Conservation (phyloP, 1,140 invertebrate genomes). For the Lordiphosa clarofinis region DNA sequence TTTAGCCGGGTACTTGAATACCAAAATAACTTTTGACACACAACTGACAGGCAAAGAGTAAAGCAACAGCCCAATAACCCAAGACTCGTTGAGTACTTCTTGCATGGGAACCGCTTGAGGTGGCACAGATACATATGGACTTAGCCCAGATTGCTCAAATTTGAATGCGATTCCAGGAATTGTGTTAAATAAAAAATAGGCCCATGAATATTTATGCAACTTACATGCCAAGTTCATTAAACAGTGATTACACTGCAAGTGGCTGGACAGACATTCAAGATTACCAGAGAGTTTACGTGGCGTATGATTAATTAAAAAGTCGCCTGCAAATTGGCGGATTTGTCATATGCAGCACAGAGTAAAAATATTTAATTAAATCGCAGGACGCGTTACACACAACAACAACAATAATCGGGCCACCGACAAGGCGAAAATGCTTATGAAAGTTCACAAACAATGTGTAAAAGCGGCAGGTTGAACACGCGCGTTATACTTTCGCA, state of each 20-base stretch:
- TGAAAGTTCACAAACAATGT: constrained; percentile 60
- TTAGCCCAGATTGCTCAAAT: constrained; percentile 33
- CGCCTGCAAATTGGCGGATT: constrained; percentile 32
- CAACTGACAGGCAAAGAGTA: too few species aligned
- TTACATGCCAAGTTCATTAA: constrained; percentile 56
- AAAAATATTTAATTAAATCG: constrained; percentile 51
- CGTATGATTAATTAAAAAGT: constrained; percentile 44
- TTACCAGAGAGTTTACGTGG: constrained; percentile 22
- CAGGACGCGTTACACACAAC: constrained; percentile 39
- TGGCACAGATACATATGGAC: too few species aligned
- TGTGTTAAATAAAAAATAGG: constrained; percentile 12
- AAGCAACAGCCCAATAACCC: too few species aligned
- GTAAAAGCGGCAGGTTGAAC: constrained; percentile 48
- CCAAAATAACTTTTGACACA: too few species aligned
- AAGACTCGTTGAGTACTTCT: too few species aligned
- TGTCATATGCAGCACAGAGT: constrained; percentile 29
- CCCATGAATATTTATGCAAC: constrained; percentile 53
- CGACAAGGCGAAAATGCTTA: constrained; percentile 39
- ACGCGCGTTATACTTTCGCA: constrained; percentile 48
- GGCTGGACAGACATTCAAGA: constrained; percentile 59
- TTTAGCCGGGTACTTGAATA: too few species aligned
- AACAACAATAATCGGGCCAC: constrained; percentile 22
- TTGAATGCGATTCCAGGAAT: constrained; percentile 42
- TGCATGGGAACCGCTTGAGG: too few species aligned
- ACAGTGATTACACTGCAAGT: constrained; percentile 58